Evolutionary conservation across 1,140 invertebrate genomes (phyloP).

Genomic region (Palaemon carinicauda): DNA sequence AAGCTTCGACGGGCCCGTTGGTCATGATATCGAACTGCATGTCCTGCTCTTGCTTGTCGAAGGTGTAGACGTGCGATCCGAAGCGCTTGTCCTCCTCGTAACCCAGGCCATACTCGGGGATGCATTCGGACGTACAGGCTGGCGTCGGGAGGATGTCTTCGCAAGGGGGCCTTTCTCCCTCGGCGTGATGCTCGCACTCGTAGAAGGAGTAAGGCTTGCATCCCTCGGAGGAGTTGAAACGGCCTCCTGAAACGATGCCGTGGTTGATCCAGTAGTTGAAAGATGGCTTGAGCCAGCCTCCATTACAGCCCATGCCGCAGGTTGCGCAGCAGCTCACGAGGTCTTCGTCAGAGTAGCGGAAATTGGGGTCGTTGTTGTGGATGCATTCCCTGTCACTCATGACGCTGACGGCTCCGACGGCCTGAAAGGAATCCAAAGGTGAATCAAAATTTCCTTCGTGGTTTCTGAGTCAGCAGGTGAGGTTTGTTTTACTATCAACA

Average conservation of each 20-base stretch:
- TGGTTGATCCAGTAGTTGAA: constrained; percentile 85
- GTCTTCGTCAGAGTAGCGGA: constrained; percentile 86
- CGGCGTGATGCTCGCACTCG: constrained; percentile 90
- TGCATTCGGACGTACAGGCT: constrained; percentile 77
- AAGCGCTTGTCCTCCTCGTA: constrained; percentile 82
- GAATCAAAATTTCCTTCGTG: too few relatives aligned
- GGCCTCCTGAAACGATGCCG: constrained; percentile 85
- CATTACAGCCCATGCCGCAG: constrained; percentile 88
- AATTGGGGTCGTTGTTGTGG: constrained; percentile 78
- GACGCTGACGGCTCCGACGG: constrained; percentile 91
- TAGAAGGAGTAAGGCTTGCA: constrained; percentile 85
- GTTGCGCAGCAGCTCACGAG: constrained; percentile 81
- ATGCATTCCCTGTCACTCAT: constrained; percentile 93
- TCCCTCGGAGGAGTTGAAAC: constrained; percentile 78
- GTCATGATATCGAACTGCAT: constrained; percentile 86
- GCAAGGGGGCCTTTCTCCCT: constrained; percentile 79
- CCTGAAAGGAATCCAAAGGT: background rate
- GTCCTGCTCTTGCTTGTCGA: constrained; percentile 72
- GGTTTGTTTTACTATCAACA: too few relatives aligned
- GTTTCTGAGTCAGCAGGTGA: too few relatives aligned
- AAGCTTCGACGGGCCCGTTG: constrained; percentile 91
- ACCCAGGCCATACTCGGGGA: constrained; percentile 73
- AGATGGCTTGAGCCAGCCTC: constrained; percentile 79
- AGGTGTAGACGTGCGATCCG: constrained; percentile 77
- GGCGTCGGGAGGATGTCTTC: constrained; percentile 76